Evolutionary conservation across 1,140 invertebrate species (phyloP).

Genomic region (Zeugodacus cucurbitae): DNA sequence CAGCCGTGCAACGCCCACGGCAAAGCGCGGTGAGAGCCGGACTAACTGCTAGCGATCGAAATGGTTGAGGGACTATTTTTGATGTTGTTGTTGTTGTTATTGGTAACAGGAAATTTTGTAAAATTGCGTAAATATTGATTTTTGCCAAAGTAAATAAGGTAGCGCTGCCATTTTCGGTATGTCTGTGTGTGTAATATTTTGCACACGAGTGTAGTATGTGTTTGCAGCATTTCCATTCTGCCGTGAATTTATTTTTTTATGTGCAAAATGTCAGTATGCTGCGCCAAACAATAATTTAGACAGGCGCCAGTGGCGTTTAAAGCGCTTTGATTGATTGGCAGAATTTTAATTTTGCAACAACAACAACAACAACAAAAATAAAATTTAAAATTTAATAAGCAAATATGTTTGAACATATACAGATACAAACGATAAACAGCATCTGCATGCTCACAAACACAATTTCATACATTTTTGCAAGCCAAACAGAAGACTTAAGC

Average conservation of each 20-base stretch:
- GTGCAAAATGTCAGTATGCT: not conserved
- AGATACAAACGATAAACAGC: not conserved
- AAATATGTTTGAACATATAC: not conserved
- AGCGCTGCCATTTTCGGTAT: not conserved
- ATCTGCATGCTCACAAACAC: not conserved
- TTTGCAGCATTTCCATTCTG: not conserved
- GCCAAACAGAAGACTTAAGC: not conserved
- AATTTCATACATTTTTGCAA: not conserved
- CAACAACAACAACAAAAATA: not conserved
- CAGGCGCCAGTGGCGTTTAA: slow-evolving; percentile 18
- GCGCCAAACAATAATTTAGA: slow-evolving; percentile 11
- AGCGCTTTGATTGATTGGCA: not conserved
- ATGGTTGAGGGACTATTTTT: not conserved
- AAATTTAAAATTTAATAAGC: not conserved
- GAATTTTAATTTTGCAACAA: not conserved
- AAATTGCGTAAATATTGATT: slow-evolving; percentile 24
- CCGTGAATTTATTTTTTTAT: not conserved
- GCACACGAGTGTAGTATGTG: too few species aligned
- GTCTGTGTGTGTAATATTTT: too few species aligned
- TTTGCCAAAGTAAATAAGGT: not conserved
- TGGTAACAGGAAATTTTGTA: not conserved
- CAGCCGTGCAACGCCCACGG: slow-evolving; percentile 10
- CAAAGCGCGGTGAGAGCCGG: not conserved
- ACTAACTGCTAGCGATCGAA: not conserved
- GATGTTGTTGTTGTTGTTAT: too few species aligned